Base-by-base conservation (phyloP, 2,888 invertebrate genomes). In the Parnassius glacialis region DNA sequence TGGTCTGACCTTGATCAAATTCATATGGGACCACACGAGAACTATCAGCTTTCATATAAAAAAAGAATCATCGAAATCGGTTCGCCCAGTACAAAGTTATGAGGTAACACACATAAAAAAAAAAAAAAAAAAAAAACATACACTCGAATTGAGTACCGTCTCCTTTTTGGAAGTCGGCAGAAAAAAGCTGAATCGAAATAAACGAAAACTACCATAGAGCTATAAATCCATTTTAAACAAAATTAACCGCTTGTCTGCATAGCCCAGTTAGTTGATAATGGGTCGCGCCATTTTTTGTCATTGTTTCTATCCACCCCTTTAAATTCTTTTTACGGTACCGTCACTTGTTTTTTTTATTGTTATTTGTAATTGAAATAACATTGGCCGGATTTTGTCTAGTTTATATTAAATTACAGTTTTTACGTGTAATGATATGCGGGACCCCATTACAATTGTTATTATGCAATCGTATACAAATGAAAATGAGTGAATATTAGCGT, bases 391-490 rank as follows among this genome's bases (percentile, higher is more conserved):
- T 90, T 84, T 83, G 77, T 85, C 84, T 88, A 87, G 83, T 90
- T 90, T 90, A 89, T 90, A 90, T 90, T 90, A 90, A 90, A 90
- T 91, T 90, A 90, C 89, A 73, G 81, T 88, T 90, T 90, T 89
- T 89, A 72, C 84, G 68, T 65, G 85, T 86, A 87, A 90, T 90
- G 84, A 86, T 89, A 91, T 87, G 87, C 87, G 89, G 89, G 90
- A 75, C 58, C 58, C 76, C 71, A 78, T 86, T 85, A 81, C 73
- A 70, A 75, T 67, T 79, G 79, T 83, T 79, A 79, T 83, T 79
- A 80, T 83, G 81, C 82, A 83, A 85, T 79, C 81, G 83, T 82
- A 76, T 73, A 79, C 75, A 66, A 83, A 82, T 67, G 83, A 83
- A 84, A 88, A 88, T 78, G 87, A 78, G 86, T 69, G 78, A 80